phyloP scores from a whole-genome alignment of 2,888 invertebrate species.

The Rhagophthalmus giganteus region DNA sequence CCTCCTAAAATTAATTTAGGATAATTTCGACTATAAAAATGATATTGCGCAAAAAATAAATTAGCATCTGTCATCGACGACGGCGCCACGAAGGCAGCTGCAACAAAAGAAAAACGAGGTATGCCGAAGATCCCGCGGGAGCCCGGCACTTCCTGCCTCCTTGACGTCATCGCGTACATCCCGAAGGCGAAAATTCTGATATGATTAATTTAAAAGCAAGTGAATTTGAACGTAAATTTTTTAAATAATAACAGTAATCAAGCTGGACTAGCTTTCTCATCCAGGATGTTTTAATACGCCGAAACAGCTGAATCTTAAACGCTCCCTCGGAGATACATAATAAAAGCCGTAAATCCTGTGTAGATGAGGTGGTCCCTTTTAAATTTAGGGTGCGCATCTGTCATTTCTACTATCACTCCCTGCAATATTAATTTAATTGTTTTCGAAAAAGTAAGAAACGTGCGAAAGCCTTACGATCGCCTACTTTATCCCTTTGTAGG shows the following conservation, averaged over 20 bases:
- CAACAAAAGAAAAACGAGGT: constrained; percentile 16
- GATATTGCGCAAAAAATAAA: constrained; percentile 8
- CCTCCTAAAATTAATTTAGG: neutral
- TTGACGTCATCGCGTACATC: constrained; percentile 25
- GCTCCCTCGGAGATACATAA: constrained; percentile 20
- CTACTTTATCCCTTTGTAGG: neutral
- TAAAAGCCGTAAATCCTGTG: constrained; percentile 22
- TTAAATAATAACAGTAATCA: neutral
- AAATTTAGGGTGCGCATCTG: constrained; percentile 5
- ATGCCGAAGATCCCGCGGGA: constrained; percentile 27
- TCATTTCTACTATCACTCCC: neutral
- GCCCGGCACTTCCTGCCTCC: constrained; percentile 19
- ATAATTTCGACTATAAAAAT: constrained; percentile 1
- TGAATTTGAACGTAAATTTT: neutral
- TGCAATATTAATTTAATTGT: neutral
- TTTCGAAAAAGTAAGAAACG: neutral
- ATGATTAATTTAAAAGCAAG: neutral
- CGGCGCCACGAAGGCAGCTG: constrained; percentile 24
- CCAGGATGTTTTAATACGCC: too few species aligned
- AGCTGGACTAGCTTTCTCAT: too few species aligned
- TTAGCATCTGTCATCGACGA: constrained; percentile 24
- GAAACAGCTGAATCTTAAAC: constrained; percentile 19
- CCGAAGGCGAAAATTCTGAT: constrained; percentile 6
- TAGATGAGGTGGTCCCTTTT: constrained; percentile 4
- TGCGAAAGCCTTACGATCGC: neutral